Evolutionary conservation across 2,888 invertebrate genomes (phyloP), one percentile per base, ranked within the genome.

Genomic region (Chaetoderma sp.): DNA sequence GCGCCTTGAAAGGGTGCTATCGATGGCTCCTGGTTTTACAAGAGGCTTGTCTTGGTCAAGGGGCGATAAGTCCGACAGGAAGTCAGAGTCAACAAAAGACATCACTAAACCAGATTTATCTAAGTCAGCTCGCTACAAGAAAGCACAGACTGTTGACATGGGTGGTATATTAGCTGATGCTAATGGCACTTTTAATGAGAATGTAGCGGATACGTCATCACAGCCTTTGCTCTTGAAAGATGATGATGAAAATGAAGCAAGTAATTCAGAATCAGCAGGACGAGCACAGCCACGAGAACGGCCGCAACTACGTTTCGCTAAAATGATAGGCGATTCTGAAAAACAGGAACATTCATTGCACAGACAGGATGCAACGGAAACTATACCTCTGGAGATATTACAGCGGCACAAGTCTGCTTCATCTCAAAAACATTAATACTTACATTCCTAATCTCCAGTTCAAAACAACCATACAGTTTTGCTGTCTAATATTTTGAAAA

Each of bases 281-380:
- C 25, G 47, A 1, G 5, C 23, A 16, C 8, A 16, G 4, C 21
- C 52, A 23, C 18, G 36, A 10, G 27, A 27, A 6, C n/a, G n/a
- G n/a, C n/a, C n/a, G n/a, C n/a, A n/a, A n/a, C n/a, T n/a, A n/a
- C n/a, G n/a, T n/a, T n/a, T n/a, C n/a, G n/a, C n/a, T n/a, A n/a
- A n/a, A n/a, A n/a, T n/a, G n/a, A n/a, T n/a, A n/a, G n/a, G n/a
- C n/a, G n/a, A n/a, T n/a, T n/a, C n/a, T n/a, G 10, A 28, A 4
- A 33, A 32, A 18, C 33, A 28, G 13, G 30, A 30, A 13, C 27
- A 33, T 25, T 18, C 10, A 13, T 16, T 61, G 30, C 42, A 54
- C 28, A 54, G 52, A 13, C 61, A 61, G 30, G 5, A 23, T 30
- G 61, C 61, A 0, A 13, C 55, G 25, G 61, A 61, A 54, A 55